These are phyloP conservation scores for Eudemis profundana DNA, from an alignment of 2,888 invertebrate genomes.

Conservation along the genomic window DNA sequence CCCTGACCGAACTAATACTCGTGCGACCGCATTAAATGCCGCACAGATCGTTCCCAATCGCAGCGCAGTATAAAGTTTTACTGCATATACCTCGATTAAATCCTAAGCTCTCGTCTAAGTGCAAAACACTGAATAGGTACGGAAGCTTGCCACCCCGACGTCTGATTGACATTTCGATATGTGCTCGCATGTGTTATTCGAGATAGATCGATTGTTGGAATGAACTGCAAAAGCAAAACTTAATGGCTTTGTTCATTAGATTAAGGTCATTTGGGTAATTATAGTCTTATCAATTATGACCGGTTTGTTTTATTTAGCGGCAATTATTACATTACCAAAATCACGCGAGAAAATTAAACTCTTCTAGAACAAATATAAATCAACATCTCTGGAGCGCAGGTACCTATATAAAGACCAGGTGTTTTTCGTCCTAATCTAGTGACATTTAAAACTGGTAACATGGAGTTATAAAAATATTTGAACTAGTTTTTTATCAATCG, in stretches of 20 bases:
- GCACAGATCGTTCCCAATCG: not conserved
- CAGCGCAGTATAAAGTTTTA: not conserved
- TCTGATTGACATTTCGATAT: slow-evolving; percentile 5
- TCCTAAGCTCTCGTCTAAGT: not conserved
- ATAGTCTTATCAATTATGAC: not conserved
- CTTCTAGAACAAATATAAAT: not conserved
- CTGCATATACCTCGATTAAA: slow-evolving; percentile 5
- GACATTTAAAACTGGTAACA: slow-evolving; percentile 1
- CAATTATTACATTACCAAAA: not conserved
- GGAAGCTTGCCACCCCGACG: not conserved
- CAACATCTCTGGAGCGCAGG: not conserved
- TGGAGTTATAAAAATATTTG: not conserved
- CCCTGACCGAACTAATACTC: not conserved
- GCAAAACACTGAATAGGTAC: not conserved
- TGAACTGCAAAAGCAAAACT: not conserved
- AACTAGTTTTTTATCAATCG: not conserved
- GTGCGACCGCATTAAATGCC: slow-evolving; percentile 2
- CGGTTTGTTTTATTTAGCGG: not conserved
- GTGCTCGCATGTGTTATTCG: not conserved
- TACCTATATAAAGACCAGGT: not conserved
- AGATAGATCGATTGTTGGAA: not conserved
- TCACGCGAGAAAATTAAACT: not conserved
- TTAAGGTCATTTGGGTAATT: not conserved
- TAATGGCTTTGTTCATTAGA: not conserved
- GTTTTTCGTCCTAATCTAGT: slow-evolving; percentile 1